phyloP scores from a whole-genome alignment of 2,113 vertebrate genomes.

The Acanthisitta chloris region DNA sequence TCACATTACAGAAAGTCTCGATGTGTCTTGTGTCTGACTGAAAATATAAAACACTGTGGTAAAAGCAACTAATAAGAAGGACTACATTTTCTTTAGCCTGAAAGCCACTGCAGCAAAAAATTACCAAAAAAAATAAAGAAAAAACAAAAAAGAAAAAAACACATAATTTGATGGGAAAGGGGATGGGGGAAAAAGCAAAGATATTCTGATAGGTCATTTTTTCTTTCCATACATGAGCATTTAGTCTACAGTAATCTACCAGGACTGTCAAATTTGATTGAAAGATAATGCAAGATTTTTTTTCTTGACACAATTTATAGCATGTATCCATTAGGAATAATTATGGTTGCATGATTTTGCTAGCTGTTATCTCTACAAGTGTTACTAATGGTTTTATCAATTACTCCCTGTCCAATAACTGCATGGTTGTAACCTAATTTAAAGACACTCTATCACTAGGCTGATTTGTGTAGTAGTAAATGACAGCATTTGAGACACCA shows the following conservation, averaged over 20 bases:
- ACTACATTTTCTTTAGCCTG: slow-evolving; percentile 12
- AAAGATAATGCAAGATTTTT: slow-evolving; percentile 84
- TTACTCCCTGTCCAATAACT: slow-evolving; percentile 92
- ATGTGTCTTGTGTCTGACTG: slow-evolving; percentile 6
- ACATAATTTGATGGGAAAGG: slow-evolving; percentile 48
- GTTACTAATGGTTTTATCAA: slow-evolving; percentile 99
- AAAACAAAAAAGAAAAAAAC: background rate
- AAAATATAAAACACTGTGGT: slow-evolving; percentile 41
- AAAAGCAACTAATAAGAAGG: slow-evolving; percentile 48
- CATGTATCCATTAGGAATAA: slow-evolving; percentile 95
- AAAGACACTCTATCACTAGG: slow-evolving; percentile 88
- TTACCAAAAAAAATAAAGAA: background rate
- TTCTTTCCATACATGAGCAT: slow-evolving; percentile 61
- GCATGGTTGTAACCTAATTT: slow-evolving; percentile 96
- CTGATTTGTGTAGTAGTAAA: slow-evolving; percentile 90
- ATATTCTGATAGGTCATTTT: slow-evolving; percentile 75
- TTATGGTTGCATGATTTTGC: slow-evolving; percentile 94
- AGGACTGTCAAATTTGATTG: slow-evolving; percentile 84
- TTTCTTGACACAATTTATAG: slow-evolving; percentile 91
- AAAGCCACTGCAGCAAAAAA: slow-evolving; percentile 38
- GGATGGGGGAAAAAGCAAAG: slow-evolving; percentile 20
- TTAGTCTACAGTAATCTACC: slow-evolving; percentile 76
- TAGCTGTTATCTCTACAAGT: slow-evolving; percentile 98
- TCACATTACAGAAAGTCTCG: slow-evolving; percentile 57
- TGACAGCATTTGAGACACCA: slow-evolving; percentile 86